A percentile compares a stretch with the other conserved stretches of the same genome.
These are phyloP conservation scores for Ariopsis seemanni DNA, from an alignment of 2,113 vertebrate species.

Conservation along the genomic window DNA sequence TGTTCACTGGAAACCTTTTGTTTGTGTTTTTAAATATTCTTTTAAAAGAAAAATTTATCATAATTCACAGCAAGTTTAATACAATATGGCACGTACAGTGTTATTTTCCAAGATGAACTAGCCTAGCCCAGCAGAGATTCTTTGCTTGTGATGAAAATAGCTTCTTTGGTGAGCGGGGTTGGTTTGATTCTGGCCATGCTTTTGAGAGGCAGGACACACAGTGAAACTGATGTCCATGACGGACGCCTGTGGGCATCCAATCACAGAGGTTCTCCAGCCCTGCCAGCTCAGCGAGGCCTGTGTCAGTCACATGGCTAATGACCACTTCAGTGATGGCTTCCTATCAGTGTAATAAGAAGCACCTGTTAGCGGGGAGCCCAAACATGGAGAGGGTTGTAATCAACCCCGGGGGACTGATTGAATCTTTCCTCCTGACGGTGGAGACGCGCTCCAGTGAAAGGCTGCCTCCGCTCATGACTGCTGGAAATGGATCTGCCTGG, in stretches of 20 bases:
- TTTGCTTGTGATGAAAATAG: slow-evolving; percentile 47
- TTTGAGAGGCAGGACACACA: slow-evolving; percentile 54
- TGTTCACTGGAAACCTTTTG: neutral
- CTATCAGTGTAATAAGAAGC: slow-evolving; percentile 73
- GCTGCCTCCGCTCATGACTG: slow-evolving; percentile 54
- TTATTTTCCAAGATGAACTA: slow-evolving; percentile 8
- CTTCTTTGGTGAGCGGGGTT: slow-evolving; percentile 54
- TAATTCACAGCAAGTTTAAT: neutral
- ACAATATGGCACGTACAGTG: neutral
- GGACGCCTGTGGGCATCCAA: slow-evolving; percentile 55
- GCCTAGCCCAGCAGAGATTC: slow-evolving; percentile 21
- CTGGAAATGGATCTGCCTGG: slow-evolving; percentile 66
- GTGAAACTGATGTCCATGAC: slow-evolving; percentile 54
- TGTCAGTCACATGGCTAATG: slow-evolving; percentile 62
- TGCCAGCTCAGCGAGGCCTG: slow-evolving; percentile 51
- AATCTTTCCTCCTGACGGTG: slow-evolving; percentile 74
- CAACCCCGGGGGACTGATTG: slow-evolving; percentile 72
- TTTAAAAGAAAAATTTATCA: neutral
- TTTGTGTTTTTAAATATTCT: neutral
- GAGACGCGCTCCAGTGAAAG: slow-evolving; percentile 71
- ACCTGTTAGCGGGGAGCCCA: slow-evolving; percentile 63
- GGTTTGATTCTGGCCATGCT: slow-evolving; percentile 62
- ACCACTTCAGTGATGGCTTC: slow-evolving; percentile 65
- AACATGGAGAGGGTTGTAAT: slow-evolving; percentile 65
- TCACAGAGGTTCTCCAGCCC: slow-evolving; percentile 54